Evolutionary conservation across 2,888 invertebrate genomes (phyloP).

Genomic region (Seira musarum): DNA sequence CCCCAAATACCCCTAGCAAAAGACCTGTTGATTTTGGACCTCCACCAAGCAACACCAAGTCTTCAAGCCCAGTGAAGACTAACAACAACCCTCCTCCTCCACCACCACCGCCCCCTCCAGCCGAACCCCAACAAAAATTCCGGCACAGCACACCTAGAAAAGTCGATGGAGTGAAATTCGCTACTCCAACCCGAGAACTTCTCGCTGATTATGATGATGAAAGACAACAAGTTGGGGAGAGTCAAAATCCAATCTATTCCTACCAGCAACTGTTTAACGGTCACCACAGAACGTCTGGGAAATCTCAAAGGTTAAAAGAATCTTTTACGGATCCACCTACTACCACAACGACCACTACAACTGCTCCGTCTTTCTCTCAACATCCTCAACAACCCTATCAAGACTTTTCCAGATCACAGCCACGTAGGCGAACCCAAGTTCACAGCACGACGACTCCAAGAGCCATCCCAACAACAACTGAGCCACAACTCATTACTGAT

Average conservation of each 20-base stretch:
- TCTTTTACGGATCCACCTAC: constrained; percentile 19
- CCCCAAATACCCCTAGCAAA: constrained; percentile 17
- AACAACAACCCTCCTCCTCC: constrained; percentile 34
- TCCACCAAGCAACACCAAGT: constrained; percentile 12
- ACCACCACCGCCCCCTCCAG: constrained; percentile 41
- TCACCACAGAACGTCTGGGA: constrained; percentile 33
- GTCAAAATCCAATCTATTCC: constrained; percentile 64
- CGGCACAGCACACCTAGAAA: constrained; percentile 68
- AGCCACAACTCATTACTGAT: constrained; percentile 42
- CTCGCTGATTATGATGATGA: constrained; percentile 62
- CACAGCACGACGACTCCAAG: neutral
- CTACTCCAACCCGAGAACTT: constrained; percentile 50
- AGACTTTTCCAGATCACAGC: constrained; percentile 38
- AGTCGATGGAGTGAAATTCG: constrained; percentile 67
- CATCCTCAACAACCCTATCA: constrained; percentile 31
- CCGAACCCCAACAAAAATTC: constrained; percentile 63
- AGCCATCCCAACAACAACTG: constrained; percentile 11
- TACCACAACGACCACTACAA: constrained; percentile 16
- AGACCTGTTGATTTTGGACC: constrained; percentile 38
- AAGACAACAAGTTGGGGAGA: constrained; percentile 66
- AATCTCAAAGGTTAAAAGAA: constrained; percentile 30
- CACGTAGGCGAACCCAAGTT: constrained; percentile 39
- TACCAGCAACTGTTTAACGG: constrained; percentile 47
- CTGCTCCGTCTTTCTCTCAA: neutral
- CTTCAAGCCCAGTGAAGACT: neutral